Percentiles rank a stretch among this genome's conserved stretches.
These are phyloP conservation scores for Antheraea yamamai DNA, from an alignment of 2,888 invertebrate species.

Conservation along the genomic window DNA sequence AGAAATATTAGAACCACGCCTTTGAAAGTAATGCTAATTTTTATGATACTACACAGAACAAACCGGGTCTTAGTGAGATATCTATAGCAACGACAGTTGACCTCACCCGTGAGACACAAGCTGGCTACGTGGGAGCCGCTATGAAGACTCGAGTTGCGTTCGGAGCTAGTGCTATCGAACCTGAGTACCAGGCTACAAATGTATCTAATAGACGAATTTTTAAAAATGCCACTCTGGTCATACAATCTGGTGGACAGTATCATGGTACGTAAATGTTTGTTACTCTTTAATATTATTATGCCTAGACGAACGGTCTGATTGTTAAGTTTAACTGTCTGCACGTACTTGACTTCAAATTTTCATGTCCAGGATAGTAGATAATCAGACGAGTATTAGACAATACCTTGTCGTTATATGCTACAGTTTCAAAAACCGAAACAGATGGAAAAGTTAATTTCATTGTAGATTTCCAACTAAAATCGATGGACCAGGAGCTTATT, in stretches of 20 bases:
- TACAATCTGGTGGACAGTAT: slow-evolving; percentile 98
- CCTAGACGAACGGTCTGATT: not conserved
- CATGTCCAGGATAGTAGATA: no score
- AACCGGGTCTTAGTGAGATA: slow-evolving; percentile 85
- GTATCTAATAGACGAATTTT: slow-evolving; percentile 86
- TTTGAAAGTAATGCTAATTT: not conserved
- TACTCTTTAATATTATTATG: not conserved
- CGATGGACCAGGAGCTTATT: no score
- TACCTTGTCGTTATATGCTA: no score
- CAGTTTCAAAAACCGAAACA: no score
- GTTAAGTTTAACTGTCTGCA: not conserved
- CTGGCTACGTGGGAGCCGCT: slow-evolving; percentile 87
- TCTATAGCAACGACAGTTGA: slow-evolving; percentile 87
- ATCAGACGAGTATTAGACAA: no score
- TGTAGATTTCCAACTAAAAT: no score
- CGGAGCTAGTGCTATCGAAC: slow-evolving; percentile 93
- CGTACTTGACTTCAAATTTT: no score
- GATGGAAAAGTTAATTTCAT: no score
- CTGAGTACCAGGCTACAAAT: slow-evolving; percentile 90
- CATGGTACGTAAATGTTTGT: slow-evolving; percentile 73
- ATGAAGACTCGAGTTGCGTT: slow-evolving; percentile 94
- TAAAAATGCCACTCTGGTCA: slow-evolving; percentile 90
- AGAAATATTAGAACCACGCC: not conserved
- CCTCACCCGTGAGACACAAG: slow-evolving; percentile 88
- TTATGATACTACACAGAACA: slow-evolving; percentile 48